Evolutionary conservation across 2,888 invertebrate species (phyloP).

Genomic region (Macaria notata): DNA sequence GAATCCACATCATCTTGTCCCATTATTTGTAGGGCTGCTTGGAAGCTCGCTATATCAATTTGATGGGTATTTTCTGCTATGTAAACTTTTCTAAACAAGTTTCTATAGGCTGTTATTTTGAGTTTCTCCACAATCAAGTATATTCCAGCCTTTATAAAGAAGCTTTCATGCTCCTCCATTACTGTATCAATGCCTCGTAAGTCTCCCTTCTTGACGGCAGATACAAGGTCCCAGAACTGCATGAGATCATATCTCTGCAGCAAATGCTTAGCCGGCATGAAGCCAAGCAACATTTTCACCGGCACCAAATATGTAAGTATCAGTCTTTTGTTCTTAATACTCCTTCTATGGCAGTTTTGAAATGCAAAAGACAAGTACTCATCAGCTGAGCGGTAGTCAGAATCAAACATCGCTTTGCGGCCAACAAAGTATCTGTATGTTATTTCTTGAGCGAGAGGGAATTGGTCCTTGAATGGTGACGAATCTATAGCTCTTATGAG

Average conservation of each 20-base stretch:
- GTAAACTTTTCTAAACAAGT: constrained; percentile 96
- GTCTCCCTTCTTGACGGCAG: constrained; percentile 95
- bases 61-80: constrained; percentile 90
- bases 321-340: constrained; percentile 92
- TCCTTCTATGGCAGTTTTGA: constrained; percentile 91
- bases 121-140: constrained; percentile 98
- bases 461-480: constrained; percentile 93
- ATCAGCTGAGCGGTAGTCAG: constrained; percentile 96
- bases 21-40: constrained; percentile 90
- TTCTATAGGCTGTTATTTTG: constrained; percentile 96
- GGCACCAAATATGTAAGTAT: constrained; percentile 98
- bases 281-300: constrained; percentile 98
- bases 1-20: constrained; percentile 93
- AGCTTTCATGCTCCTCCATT: constrained; percentile 92
- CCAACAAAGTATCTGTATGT: constrained; percentile 99
- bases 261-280: constrained; percentile 92
- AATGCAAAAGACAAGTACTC: constrained; percentile 96
- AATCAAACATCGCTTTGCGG: constrained; percentile 99
- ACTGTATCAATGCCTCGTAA: constrained; percentile 91
- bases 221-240: constrained; percentile 94
- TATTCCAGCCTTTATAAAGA: constrained; percentile 98
- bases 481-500: constrained; percentile 98
- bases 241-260: constrained; percentile 94
- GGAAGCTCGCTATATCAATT: constrained; percentile 92
- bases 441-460: constrained; percentile 95